These are phyloP conservation scores for Xestobium rufovillosum DNA, from an alignment of 2,888 invertebrate species.

Conservation along the genomic window DNA sequence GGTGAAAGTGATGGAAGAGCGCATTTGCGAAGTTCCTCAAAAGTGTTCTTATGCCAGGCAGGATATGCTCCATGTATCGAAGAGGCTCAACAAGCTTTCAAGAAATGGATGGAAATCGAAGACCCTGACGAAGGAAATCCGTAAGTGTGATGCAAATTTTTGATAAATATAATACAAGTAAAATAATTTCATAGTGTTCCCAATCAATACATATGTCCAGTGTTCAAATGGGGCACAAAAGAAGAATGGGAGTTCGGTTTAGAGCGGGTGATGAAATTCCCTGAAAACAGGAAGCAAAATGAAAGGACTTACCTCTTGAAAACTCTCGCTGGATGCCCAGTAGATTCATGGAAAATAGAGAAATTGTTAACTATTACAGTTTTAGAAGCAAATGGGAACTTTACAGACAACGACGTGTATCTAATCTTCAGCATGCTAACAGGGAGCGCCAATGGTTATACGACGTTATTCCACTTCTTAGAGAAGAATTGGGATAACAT, in stretches of 20 bases:
- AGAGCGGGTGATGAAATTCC: slow-evolving; percentile 68
- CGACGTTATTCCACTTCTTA: slow-evolving; percentile 63
- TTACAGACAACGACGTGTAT: slow-evolving; percentile 68
- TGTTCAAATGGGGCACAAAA: slow-evolving; percentile 72
- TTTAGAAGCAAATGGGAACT: slow-evolving; percentile 61
- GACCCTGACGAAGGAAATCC: slow-evolving; percentile 74
- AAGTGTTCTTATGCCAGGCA: slow-evolving; percentile 65
- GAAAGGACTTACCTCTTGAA: slow-evolving; percentile 72
- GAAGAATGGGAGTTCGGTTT: slow-evolving; percentile 80
- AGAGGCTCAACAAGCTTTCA: slow-evolving; percentile 64
- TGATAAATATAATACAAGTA: slow-evolving; percentile 5
- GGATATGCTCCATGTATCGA: slow-evolving; percentile 71
- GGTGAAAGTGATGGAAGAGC: slow-evolving; percentile 60
- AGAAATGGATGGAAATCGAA: slow-evolving; percentile 65
- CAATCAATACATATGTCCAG: slow-evolving; percentile 70
- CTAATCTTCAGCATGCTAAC: slow-evolving; percentile 69
- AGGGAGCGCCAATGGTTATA: slow-evolving; percentile 63
- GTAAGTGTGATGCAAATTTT: slow-evolving; percentile 47
- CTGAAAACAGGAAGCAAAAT: slow-evolving; percentile 59
- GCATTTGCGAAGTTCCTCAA: slow-evolving; percentile 59
- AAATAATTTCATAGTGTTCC: slow-evolving; percentile 51
- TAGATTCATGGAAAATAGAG: slow-evolving; percentile 61
- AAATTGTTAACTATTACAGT: slow-evolving; percentile 60
- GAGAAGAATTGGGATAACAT: slow-evolving; percentile 62
- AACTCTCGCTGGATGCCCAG: slow-evolving; percentile 71